Conservation (phyloP, 2,797 vertebrate genomes). For the Botia kubotai region DNA sequence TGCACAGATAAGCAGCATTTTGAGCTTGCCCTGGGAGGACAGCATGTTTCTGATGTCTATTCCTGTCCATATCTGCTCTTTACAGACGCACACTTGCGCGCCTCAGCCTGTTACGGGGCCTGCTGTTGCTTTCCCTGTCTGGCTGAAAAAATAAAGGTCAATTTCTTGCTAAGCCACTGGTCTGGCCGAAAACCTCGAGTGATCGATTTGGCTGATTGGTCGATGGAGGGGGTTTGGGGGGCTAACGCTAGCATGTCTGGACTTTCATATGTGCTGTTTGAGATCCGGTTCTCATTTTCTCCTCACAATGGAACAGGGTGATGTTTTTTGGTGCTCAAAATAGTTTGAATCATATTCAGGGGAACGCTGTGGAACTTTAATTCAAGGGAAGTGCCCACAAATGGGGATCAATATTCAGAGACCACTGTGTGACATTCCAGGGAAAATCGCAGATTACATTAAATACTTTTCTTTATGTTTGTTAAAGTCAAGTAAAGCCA, state of each 20-base stretch:
- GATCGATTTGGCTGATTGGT: constrained; percentile 77
- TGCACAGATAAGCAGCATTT: constrained; percentile 15
- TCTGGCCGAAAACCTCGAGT: constrained; percentile 77
- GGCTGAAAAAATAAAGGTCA: constrained; percentile 74
- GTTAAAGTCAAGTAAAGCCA: no score
- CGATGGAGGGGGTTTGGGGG: constrained; percentile 28
- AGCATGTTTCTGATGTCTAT: constrained; percentile 43
- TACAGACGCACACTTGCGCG: constrained; percentile 18
- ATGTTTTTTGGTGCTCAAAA: background rate
- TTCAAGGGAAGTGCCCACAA: background rate
- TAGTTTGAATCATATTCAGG: background rate
- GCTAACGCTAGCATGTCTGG: constrained; percentile 11
- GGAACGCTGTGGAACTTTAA: background rate
- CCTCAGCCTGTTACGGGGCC: constrained; percentile 24
- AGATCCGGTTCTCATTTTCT: background rate
- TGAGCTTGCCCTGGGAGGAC: constrained; percentile 22
- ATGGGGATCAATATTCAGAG: background rate
- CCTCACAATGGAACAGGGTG: background rate
- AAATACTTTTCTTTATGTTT: no score
- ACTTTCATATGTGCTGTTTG: constrained; percentile 2
- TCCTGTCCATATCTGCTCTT: constrained; percentile 48
- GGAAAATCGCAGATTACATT: background rate
- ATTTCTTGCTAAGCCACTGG: constrained; percentile 79
- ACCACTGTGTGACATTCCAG: background rate
- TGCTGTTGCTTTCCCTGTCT: constrained; percentile 24